Conservation (phyloP, 1,140 invertebrate genomes). For the Bombus cullumanus region DNA sequence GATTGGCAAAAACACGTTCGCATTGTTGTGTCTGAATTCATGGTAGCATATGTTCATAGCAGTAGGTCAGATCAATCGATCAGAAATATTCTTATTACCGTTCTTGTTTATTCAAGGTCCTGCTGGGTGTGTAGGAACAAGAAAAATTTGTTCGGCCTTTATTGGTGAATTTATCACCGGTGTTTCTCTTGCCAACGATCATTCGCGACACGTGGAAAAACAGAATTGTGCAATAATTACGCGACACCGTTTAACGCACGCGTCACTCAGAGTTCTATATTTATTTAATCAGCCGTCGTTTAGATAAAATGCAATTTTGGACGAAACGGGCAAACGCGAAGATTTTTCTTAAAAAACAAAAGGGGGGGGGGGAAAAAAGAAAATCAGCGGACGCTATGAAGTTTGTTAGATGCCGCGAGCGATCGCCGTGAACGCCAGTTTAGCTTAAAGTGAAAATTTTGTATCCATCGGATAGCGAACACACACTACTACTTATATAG, state of each 20-base stretch:
- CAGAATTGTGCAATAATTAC: constrained; percentile 45
- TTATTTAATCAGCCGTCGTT: background rate
- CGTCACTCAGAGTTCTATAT: background rate
- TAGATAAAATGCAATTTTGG: background rate
- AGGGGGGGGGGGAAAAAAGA: too few relatives aligned
- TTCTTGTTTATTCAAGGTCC: constrained; percentile 1
- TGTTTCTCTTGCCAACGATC: constrained; percentile 22
- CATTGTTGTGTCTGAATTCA: constrained; percentile 33
- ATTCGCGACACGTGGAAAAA: constrained; percentile 29
- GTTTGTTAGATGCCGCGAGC: constrained; percentile 58
- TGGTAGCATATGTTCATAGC: background rate
- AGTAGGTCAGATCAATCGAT: constrained; percentile 14
- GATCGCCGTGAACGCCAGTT: constrained; percentile 68
- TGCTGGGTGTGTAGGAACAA: background rate
- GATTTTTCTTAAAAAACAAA: background rate
- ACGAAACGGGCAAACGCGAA: background rate
- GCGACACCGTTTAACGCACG: background rate
- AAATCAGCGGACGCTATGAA: background rate
- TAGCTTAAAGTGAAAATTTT: constrained; percentile 76
- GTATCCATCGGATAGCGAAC: constrained; percentile 72
- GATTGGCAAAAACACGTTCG: background rate
- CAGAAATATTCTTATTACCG: background rate
- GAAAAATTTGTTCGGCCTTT: background rate
- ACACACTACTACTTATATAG: constrained; percentile 68
- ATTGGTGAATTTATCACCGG: constrained; percentile 38